Base-by-base conservation (phyloP, 2,113 vertebrate species). In the Butorides virescens region DNA sequence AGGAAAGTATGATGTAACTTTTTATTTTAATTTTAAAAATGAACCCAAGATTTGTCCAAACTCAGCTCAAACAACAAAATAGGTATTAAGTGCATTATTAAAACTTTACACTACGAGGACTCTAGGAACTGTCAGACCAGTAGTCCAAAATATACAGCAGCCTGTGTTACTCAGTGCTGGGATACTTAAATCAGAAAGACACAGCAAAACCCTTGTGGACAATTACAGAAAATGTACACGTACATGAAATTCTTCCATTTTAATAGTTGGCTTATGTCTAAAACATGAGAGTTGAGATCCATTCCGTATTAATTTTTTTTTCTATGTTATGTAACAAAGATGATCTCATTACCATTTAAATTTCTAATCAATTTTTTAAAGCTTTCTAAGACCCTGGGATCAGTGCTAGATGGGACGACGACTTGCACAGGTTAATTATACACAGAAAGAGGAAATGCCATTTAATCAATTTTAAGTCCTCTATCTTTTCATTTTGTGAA, bases 341-440 rank as follows among this genome's bases (percentile, higher is more conserved):
- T 56, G 62, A 85, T 82, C 62, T 94, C 72, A 89, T 89, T 91
- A 75, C 34, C 30, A 78, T 85, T 94, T 91, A 93, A 68, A 94
- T 94, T 94, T 93, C 91, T 95, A 93, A 96, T 91, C 13, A 90
- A 49, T 82, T 94, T 88, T 88, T 76, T 90, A 65, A 95, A 95
- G 80, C 93, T 90, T 91, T 71, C 53, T 94, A 91, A 91, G 73
- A 90, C 80, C 52, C 58, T 79, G 74, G 84, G 66, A 91, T 96
- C 90, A 93, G 66, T 36, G 44, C 11, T 89, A 32, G 4, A 5
- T 87, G 89, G 89, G 76, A 91, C 87, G 85, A 37, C 39, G 87
- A 47, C 76, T 90, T 94, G 58, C 73, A 65, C 34, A 68, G 77
- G 77, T 91, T 96, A 96, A 90, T 95, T 88, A 80, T 25, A 66